Percentiles rank a stretch among this genome's conserved stretches.
phyloP scores from a whole-genome alignment of 92 coral and sea anemone species.

The Phenganax stokvisi region DNA sequence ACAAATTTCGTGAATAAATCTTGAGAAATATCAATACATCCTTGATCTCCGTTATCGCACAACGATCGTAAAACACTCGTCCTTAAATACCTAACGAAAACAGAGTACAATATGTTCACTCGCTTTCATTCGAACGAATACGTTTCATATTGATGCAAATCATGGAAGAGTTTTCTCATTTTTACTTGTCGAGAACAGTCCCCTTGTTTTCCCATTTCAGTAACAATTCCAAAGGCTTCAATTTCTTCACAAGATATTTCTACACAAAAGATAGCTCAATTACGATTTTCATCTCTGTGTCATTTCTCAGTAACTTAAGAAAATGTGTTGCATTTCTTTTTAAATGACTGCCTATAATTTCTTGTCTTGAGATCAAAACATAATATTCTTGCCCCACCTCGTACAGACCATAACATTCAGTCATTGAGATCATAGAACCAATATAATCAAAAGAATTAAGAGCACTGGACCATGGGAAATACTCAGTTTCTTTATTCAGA shows the following conservation, averaged over 20 bases:
- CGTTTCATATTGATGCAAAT: not conserved
- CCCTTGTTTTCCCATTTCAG: conserved; percentile 83
- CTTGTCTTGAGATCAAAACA: not conserved
- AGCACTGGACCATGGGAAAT: conserved; percentile 91
- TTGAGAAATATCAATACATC: conserved; percentile 52
- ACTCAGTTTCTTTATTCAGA: conserved; percentile 77
- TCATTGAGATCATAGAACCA: conserved; percentile 81
- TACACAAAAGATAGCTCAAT: conserved; percentile 6
- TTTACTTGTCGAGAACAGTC: conserved; percentile 71
- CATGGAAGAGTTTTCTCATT: conserved; percentile 2
- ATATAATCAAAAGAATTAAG: conserved; percentile 67
- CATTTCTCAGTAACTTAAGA: not conserved
- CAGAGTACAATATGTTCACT: not conserved
- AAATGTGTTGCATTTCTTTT: not conserved
- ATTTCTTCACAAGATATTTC: conserved; percentile 80
- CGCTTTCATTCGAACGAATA: not conserved
- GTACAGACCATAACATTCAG: conserved; percentile 69
- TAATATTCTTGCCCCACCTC: conserved; percentile 45
- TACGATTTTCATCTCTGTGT: not conserved
- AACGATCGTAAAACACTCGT: conserved; percentile 63
- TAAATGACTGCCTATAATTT: too few relatives aligned
- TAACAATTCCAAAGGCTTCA: conserved; percentile 77
- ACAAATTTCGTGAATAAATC: conserved; percentile 34
- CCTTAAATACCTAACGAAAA: conserved; percentile 62
- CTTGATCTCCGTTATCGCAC: conserved; percentile 66